Percentiles rank a stretch among this genome's conserved stretches.
phyloP scores from a whole-genome alignment of 2,888 invertebrate genomes.

The Spialia ferax region DNA sequence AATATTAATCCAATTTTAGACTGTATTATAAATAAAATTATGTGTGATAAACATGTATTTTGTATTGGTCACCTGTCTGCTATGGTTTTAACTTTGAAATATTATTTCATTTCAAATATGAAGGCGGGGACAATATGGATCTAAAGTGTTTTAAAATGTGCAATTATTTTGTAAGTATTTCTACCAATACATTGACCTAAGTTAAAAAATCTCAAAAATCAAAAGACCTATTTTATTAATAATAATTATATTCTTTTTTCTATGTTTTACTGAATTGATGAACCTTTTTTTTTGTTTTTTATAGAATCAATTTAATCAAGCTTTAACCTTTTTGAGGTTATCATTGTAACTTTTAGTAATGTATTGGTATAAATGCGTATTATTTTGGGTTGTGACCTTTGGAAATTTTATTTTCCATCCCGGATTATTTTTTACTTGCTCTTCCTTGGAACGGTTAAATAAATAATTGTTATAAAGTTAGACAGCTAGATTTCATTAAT shows the following conservation, averaged over 20 bases:
- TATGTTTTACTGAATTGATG: too few relatives aligned
- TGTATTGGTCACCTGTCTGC: too few relatives aligned
- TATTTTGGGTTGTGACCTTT: conserved; percentile 35
- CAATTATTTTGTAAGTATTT: background rate
- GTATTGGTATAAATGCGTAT: conserved; percentile 10
- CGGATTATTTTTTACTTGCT: conserved; percentile 19
- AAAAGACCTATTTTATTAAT: background rate
- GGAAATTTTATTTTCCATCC: conserved; percentile 19
- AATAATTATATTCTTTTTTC: too few relatives aligned
- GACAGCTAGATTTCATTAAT: conserved; percentile 34
- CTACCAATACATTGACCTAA: background rate
- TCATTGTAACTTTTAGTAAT: conserved; percentile 3
- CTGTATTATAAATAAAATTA: too few relatives aligned
- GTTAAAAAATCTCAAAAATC: background rate
- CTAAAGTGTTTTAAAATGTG: background rate
- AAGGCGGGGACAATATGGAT: too few relatives aligned
- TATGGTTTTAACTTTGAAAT: too few relatives aligned
- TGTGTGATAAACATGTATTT: too few relatives aligned
- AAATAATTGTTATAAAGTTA: conserved; percentile 32
- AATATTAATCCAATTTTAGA: too few relatives aligned
- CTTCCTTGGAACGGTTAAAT: conserved; percentile 13
- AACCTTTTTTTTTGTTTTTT: too few relatives aligned
- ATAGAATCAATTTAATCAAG: too few relatives aligned
- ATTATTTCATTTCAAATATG: too few relatives aligned
- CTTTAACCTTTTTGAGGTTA: background rate